Evolutionary conservation across 92 coral and sea anemone genomes (phyloP), one percentile per base, ranked within the genome.

Genomic region (Porites rus): DNA sequence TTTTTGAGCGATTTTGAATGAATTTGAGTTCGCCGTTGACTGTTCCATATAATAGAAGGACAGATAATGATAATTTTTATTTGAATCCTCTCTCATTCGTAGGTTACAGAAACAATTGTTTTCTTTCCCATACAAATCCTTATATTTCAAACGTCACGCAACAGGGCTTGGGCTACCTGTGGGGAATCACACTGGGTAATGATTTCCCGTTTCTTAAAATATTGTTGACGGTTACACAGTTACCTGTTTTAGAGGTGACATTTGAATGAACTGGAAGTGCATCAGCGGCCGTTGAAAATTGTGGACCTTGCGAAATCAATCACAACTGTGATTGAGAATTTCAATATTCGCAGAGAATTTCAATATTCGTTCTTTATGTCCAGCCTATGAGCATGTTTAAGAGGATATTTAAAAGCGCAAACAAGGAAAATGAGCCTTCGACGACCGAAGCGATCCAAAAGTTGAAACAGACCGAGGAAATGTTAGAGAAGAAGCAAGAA

Each of bases 401-500:
- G 25, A 31, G 68, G 51, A 75, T 84, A 19, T 84, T 84, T 21
- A 53, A 65, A 25, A 53, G 75, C 50, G 81, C 84, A 43, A 89
- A 92, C 76, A 92, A 89, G 69, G 97, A 94, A 80, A 94, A 94
- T 67, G 84, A 85, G 28, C 94, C 94, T 24, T 86, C 79, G 1
- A 91, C 94, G 4, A 91, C 81, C 64, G 89, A 82, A 1, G 97
- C 94, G 8, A 92, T 94, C 52, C 88, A 86, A 67, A 94, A 86
- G 83, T 75, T 94, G 51, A 88, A 91, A 69, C 89, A 94, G 56
- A 94, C 97, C 24, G 97, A 94, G 77, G 83, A 80, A 64, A 75
- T 94, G 92, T 74, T 94, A 52, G 97, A 89, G 59, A 91, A 89
- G 78, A 94, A 94, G 86, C 97, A 94, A 77, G 91, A 89, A 64